Evolutionary conservation across 1,140 invertebrate genomes (phyloP).

Genomic region (Aricia agestis): DNA sequence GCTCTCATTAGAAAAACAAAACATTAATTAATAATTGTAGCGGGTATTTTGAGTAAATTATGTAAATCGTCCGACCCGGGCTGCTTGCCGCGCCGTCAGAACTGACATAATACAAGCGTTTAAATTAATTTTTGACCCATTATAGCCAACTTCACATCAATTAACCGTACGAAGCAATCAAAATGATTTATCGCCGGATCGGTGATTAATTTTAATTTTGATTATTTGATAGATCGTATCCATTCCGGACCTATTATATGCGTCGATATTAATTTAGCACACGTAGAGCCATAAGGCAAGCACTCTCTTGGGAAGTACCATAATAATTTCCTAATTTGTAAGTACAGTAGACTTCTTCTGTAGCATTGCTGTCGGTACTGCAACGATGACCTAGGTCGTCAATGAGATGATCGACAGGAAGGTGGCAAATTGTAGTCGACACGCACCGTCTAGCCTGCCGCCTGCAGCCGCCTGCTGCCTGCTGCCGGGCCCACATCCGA

Average conservation of each 20-base stretch:
- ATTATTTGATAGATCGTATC: neutral
- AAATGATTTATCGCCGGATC: conserved; percentile 10
- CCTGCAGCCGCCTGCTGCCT: neutral
- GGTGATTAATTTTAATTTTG: neutral
- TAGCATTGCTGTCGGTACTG: neutral
- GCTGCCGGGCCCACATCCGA: neutral
- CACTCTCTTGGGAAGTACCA: too few species aligned
- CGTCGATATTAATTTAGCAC: too few species aligned
- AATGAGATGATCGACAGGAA: neutral
- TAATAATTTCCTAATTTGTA: too few species aligned
- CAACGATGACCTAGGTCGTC: neutral
- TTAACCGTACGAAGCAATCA: neutral
- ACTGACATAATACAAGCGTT: conserved; percentile 2
- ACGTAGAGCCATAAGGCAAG: too few species aligned
- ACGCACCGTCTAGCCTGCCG: conserved; percentile 5
- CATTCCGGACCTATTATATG: neutral
- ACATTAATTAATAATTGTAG: conserved; percentile 13
- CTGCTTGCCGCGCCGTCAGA: neutral
- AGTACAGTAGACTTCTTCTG: neutral
- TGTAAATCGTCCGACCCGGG: neutral
- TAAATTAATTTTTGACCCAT: conserved; percentile 10
- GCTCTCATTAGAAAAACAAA: conserved; percentile 13
- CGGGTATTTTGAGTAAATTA: conserved; percentile 1
- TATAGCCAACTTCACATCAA: conserved; percentile 8
- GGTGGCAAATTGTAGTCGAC: conserved; percentile 15